These are phyloP conservation scores for Propithecus coquereli DNA, from an alignment of 2,113 vertebrate species.

Conservation along the genomic window DNA sequence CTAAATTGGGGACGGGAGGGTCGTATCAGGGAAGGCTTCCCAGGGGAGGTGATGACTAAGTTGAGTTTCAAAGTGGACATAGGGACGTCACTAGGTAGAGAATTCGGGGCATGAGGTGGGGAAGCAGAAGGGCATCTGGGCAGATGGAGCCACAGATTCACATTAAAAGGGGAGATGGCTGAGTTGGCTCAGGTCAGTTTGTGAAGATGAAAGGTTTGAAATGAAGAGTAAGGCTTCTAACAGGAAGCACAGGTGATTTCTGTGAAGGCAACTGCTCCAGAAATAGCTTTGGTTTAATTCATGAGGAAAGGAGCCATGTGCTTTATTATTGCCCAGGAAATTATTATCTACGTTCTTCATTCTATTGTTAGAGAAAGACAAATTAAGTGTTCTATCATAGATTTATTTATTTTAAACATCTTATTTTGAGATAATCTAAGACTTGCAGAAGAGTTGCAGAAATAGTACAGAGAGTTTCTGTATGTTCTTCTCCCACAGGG, in stretches of 20 bases:
- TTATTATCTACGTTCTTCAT: not conserved
- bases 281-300: not conserved
- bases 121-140: not conserved
- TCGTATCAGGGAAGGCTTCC: not conserved
- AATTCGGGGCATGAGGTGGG: not conserved
- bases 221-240: not conserved
- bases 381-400: not conserved
- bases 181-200: not conserved
- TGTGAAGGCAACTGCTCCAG: not conserved
- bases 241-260: not conserved
- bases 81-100: not conserved
- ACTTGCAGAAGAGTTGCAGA: not conserved
- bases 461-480: not conserved
- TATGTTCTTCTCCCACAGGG: not conserved
- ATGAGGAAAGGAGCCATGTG: not conserved
- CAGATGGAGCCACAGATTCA: not conserved
- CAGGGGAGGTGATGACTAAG: not conserved
- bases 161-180: not conserved
- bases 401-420: conserved; percentile 1
- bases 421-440: conserved; percentile 17
- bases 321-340: not conserved
- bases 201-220: not conserved
- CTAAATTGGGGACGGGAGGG: not conserved
- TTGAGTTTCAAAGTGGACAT: not conserved
- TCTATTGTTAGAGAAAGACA: conserved; percentile 12